phyloP scores from a whole-genome alignment of 1,140 invertebrate species.

The Sitodiplosis mosellana region DNA sequence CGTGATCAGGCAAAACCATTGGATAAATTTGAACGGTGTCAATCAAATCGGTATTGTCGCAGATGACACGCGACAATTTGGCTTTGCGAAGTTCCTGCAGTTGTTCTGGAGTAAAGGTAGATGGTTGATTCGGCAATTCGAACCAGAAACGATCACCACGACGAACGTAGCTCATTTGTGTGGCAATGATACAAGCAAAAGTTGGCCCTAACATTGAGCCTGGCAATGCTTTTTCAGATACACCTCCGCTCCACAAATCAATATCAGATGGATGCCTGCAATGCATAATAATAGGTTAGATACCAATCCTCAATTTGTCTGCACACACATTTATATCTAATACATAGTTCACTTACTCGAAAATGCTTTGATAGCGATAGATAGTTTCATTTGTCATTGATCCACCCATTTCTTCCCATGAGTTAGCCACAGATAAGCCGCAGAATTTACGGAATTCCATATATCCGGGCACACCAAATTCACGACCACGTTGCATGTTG shows the following conservation, averaged over 20 bases:
- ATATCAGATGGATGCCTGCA: conserved; percentile 65
- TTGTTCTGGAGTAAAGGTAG: conserved; percentile 80
- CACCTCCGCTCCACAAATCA: conserved; percentile 84
- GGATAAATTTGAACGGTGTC: conserved; percentile 86
- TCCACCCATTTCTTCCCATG: conserved; percentile 71
- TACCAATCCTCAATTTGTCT: background rate
- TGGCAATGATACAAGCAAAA: conserved; percentile 89
- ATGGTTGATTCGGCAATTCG: conserved; percentile 79
- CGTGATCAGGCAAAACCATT: conserved; percentile 78
- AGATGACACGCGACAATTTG: conserved; percentile 72
- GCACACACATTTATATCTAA: background rate
- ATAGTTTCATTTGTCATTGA: conserved; percentile 82
- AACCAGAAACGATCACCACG: conserved; percentile 94
- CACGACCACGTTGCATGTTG: conserved; percentile 84
- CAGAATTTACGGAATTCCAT: conserved; percentile 88
- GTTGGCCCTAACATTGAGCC: conserved; percentile 86
- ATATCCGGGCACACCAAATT: conserved; percentile 81
- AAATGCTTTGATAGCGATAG: conserved; percentile 50
- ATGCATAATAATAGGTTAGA: conserved; percentile 3
- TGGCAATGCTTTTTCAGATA: conserved; percentile 68
- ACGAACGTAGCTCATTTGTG: conserved; percentile 82
- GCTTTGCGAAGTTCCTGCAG: conserved; percentile 75
- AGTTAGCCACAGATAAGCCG: conserved; percentile 56
- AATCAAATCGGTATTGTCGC: conserved; percentile 87
- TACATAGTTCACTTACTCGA: conserved; percentile 35